Base-by-base conservation (phyloP, 2,797 vertebrate species). In the Peromyscus attwateri region DNA sequence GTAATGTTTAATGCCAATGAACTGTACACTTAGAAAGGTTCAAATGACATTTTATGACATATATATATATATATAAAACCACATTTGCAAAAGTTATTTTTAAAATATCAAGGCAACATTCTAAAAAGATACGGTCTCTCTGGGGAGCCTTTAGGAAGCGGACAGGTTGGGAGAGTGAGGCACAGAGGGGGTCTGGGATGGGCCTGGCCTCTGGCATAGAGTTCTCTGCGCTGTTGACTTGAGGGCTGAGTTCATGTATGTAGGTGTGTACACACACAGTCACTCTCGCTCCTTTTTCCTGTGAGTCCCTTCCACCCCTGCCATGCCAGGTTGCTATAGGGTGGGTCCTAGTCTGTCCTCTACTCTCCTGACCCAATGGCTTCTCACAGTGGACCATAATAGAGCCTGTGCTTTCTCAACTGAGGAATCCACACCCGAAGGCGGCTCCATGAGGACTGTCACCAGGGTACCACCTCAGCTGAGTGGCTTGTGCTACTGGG, bases 231-330 rank as follows among this genome's bases (percentile, higher is more conserved):
- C 21, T 25, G 34, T 5, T 13, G 66, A 60, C 34, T 29, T 40
- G 60, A 40, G 81, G 71, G 5, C 29, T 13, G 6, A 1, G 31
- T 2, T 12, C 7, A 21, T 2, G 25, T 34, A 70, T 34, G 62
- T 19, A 0, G 1, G 10, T 2, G 3, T 17, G 34, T 4, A 49
- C 31, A 7, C 4, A 2, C 13, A 6, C 49, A 31, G 90, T 19
- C 6, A 46, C 23, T 23, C 37, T 49, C 49, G 17, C 76, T 93
- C 31, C 92, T 49, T 43, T 75, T n/a, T 62, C 46, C 31, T 37
- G 23, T 27, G 80, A 31, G 70, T 11, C 25, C 27, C 55, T 82
- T 6, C 60, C 31, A 25, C 60, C n/a, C 25, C 0, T 0, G 40
- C 60, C 23, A 6, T 2, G 19, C 43, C 27, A 3, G 16, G 25